Evolutionary conservation across 2,888 invertebrate genomes (phyloP).

Genomic region (Troides aeacus): DNA sequence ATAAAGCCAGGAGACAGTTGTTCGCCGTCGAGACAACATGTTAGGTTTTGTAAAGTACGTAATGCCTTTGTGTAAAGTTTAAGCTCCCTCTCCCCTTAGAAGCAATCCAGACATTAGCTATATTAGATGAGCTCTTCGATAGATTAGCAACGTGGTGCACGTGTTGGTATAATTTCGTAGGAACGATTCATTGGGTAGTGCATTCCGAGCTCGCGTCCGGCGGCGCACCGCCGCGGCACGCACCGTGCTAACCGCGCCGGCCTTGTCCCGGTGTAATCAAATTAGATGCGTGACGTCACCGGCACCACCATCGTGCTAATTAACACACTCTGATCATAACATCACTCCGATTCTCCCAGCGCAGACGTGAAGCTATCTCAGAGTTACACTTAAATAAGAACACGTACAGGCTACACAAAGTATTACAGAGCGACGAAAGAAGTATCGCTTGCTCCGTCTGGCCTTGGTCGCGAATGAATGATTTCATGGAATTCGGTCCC

Average conservation of each 20-base stretch:
- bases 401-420: slow-evolving; percentile 1
- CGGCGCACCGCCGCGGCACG: slow-evolving; percentile 32
- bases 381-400: slow-evolving; percentile 10
- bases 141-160: slow-evolving; percentile 8
- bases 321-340: slow-evolving; percentile 51
- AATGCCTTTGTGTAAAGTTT: slow-evolving; percentile 25
- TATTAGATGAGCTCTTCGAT: slow-evolving; percentile 11
- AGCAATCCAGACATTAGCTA: slow-evolving; percentile 4
- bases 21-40: slow-evolving; percentile 46
- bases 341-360: slow-evolving; percentile 10
- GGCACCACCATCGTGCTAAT: slow-evolving; percentile 61
- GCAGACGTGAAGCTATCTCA: slow-evolving; percentile 4
- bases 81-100: slow-evolving; percentile 15
- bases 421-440: slow-evolving; percentile 10
- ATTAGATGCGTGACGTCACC: slow-evolving; percentile 70
- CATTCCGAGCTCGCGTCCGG: slow-evolving; percentile 25
- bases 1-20: slow-evolving; percentile 43
- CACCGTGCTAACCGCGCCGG: slow-evolving; percentile 52
- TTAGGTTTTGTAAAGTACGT: slow-evolving; percentile 44
- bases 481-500: slow-evolving; percentile 14
- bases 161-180: slow-evolving; percentile 22
- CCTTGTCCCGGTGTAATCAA: slow-evolving; percentile 70
- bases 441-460: slow-evolving; percentile 10
- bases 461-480: slow-evolving; percentile 17
- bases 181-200: slow-evolving; percentile 24